Base-by-base conservation (phyloP, 2,888 invertebrate genomes). In the Eulithis testata region DNA sequence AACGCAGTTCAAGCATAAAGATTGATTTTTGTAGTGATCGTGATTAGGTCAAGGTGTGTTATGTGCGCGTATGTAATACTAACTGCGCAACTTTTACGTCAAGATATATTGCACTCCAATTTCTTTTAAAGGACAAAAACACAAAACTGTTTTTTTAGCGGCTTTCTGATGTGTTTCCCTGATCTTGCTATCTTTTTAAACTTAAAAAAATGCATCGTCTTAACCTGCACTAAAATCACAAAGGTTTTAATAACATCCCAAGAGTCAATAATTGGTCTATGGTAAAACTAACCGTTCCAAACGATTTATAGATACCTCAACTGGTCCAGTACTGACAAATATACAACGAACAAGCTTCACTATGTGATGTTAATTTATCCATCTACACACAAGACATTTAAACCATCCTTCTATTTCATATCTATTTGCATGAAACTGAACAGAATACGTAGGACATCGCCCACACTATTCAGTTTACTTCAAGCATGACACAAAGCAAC, bases 381-480 rank as follows among this genome's bases (percentile, higher is more conserved):
- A 4, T 6, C 31, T 1, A 4, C 31, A 31, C 31, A 31, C 6
- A 31, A 31, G 5, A 31, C 6, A 31, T 55, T 49, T 43, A 12
- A 51, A 51, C 44, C 62, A 52, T 57, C 62, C 45, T 57, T 36
- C 37, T 47, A 45, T 63, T 57, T 57, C 37, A 37, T 8, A 7
- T 0, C 0, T 7, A 37, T 5, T 37, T 11, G 52, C 43, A 40
- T 61, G 49, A 47, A 57, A 56, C 9, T 40, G 27, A 11, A 14
- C 37, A 36, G 12, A 47, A 58, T 12, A 50, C 47, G 14, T 14
- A 47, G 45, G 62, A 11, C 70, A 57, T 58, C 65, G 59, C 67
- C 69, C 63, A 67, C 65, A 53, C 62, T 51, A 51, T 52, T 43
- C n/a, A 40, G 52, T 66, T 31, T 62, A 62, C 54, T 65, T 55